phyloP scores from a whole-genome alignment of 2,797 vertebrate species.

The Miichthys miiuy region DNA sequence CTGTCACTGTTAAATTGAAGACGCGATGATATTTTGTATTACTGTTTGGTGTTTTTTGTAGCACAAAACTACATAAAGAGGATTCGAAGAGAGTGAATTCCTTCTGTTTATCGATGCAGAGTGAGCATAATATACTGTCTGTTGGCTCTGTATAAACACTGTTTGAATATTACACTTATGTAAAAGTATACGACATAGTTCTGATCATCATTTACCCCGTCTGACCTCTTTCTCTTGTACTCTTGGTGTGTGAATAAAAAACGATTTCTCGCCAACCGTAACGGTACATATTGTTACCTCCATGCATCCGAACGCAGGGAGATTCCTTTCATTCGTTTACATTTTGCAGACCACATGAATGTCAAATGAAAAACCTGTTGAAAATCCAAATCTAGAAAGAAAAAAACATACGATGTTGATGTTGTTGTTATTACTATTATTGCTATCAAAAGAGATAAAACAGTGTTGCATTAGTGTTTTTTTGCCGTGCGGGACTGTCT shows the following conservation, averaged over 20 bases:
- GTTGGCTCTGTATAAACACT: slow-evolving; percentile 65
- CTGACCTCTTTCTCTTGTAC: slow-evolving; percentile 64
- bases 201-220: slow-evolving; percentile 48
- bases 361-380: slow-evolving; percentile 74
- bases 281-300: slow-evolving; percentile 50
- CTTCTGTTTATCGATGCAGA: slow-evolving; percentile 40
- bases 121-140: slow-evolving; percentile 35
- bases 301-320: slow-evolving; percentile 47
- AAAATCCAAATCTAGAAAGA: slow-evolving; percentile 71
- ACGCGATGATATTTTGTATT: slow-evolving; percentile 68
- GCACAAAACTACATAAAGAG: slow-evolving; percentile 57
- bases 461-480: slow-evolving; percentile 66
- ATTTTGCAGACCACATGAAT: slow-evolving; percentile 88
- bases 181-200: slow-evolving; percentile 68
- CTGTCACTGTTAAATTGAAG: slow-evolving; percentile 60
- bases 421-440: slow-evolving; percentile 69
- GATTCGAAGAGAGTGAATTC: slow-evolving; percentile 44
- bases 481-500: slow-evolving; percentile 61
- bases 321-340: slow-evolving; percentile 81
- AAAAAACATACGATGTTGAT: slow-evolving; percentile 42
- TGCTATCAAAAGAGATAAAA: slow-evolving; percentile 62
- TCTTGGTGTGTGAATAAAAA: slow-evolving; percentile 64
- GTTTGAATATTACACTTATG: slow-evolving; percentile 59
- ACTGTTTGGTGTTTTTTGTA: slow-evolving; percentile 75
- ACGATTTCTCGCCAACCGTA: slow-evolving; percentile 35